Evolutionary conservation across 2,113 vertebrate genomes (phyloP), one percentile per base, ranked within the genome.

Genomic region (Podarcis muralis): DNA sequence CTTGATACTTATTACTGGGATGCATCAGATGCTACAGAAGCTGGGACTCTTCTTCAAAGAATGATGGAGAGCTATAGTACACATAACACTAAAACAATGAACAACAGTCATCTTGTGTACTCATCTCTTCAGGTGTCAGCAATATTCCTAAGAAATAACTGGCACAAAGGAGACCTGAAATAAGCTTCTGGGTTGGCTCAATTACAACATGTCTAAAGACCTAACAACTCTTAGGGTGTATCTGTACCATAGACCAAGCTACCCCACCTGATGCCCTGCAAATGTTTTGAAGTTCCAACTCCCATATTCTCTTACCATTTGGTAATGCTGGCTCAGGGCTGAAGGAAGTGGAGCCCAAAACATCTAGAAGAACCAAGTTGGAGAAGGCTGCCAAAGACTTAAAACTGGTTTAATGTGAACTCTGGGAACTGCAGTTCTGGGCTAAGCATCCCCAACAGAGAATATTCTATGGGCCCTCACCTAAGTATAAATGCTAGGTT

Each of bases 31-130:
- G 32, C 35, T 59, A 85, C 48, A 82, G 75, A 81, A 84, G 20
- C 32, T 71, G n/a, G 9, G 37, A 12, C 2, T 62, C 23, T 68
- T 78, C 16, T 30, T 85, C 43, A 40, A 48, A 83, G 11, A 80
- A 83, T 48, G 20, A 32, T 37, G 15, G 43, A 68, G 69, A 59
- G 0, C 4, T 69, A 53, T 1, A 0, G 0, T 1, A 13, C 3
- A 53, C 1, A 15, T 40, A n/a, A 35, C 27, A 53, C 32, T 18
- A 40, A n/a, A n/a, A 40, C 6, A 89, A 86, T 27, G 37, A 25
- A 18, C 3, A 0, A 80, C 66, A 72, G 43, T 9, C 13, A 68
- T 2, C 68, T 12, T 15, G 62, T 23, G 12, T 35, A 48, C 15
- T 43, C 27, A 43, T 65, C 5, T 59, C 74, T 77, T 18, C 74